phyloP scores from a whole-genome alignment of 2,113 vertebrate species.

The Poeciliopsis retropinna region DNA sequence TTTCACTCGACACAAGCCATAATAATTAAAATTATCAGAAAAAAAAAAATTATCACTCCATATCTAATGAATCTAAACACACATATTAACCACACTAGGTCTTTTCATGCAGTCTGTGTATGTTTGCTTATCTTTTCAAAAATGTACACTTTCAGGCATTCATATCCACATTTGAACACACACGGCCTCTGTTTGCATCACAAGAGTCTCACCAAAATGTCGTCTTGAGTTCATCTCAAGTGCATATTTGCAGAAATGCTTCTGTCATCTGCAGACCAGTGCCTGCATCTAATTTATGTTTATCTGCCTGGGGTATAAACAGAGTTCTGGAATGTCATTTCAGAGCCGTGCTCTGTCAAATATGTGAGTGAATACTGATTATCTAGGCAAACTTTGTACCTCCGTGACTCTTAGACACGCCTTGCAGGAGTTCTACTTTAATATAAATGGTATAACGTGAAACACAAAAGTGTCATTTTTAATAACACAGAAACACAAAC shows the following conservation, averaged over 20 bases:
- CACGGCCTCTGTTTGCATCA: slow-evolving; percentile 32
- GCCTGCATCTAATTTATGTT: slow-evolving; percentile 46
- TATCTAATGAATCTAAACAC: not conserved
- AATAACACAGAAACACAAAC: not conserved
- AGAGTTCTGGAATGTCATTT: slow-evolving; percentile 11
- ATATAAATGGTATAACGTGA: not conserved
- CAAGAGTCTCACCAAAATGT: slow-evolving; percentile 31
- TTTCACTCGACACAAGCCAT: too few relatives aligned
- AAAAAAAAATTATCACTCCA: not conserved
- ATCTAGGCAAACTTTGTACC: not conserved
- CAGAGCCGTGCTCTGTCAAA: slow-evolving; percentile 1
- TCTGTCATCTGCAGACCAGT: not conserved
- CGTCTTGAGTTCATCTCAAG: slow-evolving; percentile 6
- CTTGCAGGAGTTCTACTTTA: not conserved
- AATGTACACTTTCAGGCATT: not conserved
- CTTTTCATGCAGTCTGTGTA: not conserved
- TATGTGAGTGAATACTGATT: slow-evolving; percentile 6
- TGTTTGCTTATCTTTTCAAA: not conserved
- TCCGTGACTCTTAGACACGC: not conserved
- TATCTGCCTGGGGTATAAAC: slow-evolving; percentile 15
- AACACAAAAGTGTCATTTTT: not conserved
- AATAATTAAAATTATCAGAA: not conserved
- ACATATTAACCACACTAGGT: not conserved
- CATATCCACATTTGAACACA: not conserved
- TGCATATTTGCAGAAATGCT: slow-evolving; percentile 20